These are phyloP conservation scores for Hoplostethus atlanticus DNA, from an alignment of 2,797 vertebrate species.

Conservation along the genomic window DNA sequence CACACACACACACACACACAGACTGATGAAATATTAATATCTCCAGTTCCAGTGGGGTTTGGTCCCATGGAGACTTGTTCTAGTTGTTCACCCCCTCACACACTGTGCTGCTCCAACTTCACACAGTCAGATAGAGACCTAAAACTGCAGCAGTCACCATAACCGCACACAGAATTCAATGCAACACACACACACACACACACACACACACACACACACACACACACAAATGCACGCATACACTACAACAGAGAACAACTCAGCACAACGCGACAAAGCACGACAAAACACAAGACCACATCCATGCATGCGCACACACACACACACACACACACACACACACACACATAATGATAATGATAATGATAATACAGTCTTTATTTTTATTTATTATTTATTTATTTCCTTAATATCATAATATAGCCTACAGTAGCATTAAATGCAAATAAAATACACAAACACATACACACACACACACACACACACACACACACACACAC, in stretches of 20 bases:
- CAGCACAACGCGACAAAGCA: not conserved
- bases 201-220: constrained; percentile 11
- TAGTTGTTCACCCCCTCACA: not conserved
- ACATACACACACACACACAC: not conserved
- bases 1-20: constrained; percentile 8
- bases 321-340: constrained; percentile 2
- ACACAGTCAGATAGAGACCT: not conserved
- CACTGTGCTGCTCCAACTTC: not conserved
- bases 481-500: not conserved
- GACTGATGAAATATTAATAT: not conserved
- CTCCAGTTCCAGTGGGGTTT: not conserved
- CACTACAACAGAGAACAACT: not conserved
- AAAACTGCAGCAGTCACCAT: not conserved
- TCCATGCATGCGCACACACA: not conserved
- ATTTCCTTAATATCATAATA: not conserved
- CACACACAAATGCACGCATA: not conserved
- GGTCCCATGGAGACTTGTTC: not conserved
- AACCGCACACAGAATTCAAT: not conserved
- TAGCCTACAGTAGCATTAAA: not conserved
- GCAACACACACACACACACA: not conserved
- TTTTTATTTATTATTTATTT: too few species aligned
- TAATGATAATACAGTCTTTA: not conserved
- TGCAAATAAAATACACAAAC: not conserved
- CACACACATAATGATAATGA: not conserved
- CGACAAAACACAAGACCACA: not conserved